Evolutionary conservation across 2,113 vertebrate species (phyloP).

Genomic region (Clinocottus analis): DNA sequence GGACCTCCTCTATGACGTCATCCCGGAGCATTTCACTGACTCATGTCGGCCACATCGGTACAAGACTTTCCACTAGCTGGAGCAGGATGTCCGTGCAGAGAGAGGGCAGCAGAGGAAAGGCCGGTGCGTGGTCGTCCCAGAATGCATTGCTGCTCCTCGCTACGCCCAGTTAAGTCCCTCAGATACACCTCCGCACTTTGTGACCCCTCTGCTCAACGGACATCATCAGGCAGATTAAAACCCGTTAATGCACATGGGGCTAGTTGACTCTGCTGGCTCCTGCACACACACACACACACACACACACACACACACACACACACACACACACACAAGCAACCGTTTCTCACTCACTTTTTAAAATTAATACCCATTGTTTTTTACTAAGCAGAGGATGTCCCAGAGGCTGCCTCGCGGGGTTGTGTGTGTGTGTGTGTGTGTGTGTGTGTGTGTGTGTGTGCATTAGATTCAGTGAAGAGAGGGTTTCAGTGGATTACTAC

Average conservation of each 20-base stretch:
- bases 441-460: slow-evolving; percentile 25
- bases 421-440: slow-evolving; percentile 42
- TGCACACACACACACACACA: slow-evolving; percentile 33
- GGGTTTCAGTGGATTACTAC: slow-evolving; percentile 79
- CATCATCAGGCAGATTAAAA: slow-evolving; percentile 76
- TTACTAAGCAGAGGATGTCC: slow-evolving; percentile 73
- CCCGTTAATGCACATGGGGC: slow-evolving; percentile 57
- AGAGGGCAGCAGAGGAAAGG: slow-evolving; percentile 23
- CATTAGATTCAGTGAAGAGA: slow-evolving; percentile 65
- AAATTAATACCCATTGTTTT: slow-evolving; percentile 76
- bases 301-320: slow-evolving; percentile 20
- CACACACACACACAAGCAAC: slow-evolving; percentile 40
- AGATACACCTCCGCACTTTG: slow-evolving; percentile 32
- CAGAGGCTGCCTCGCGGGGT: slow-evolving; percentile 59
- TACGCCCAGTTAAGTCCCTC: slow-evolving; percentile 39
- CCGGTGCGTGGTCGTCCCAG: slow-evolving; percentile 13
- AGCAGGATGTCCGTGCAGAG: background rate
- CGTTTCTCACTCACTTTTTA: slow-evolving; percentile 65
- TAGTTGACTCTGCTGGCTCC: slow-evolving; percentile 28
- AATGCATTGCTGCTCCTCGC: slow-evolving; percentile 26
- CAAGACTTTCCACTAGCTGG: background rate
- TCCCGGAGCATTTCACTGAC: too few relatives aligned
- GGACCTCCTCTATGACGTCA: too few relatives aligned
- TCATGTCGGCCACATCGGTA: too few relatives aligned
- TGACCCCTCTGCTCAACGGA: slow-evolving; percentile 58